These are phyloP conservation scores for Drosophila conformis DNA, from an alignment of 2,888 invertebrate species.

Conservation along the genomic window DNA sequence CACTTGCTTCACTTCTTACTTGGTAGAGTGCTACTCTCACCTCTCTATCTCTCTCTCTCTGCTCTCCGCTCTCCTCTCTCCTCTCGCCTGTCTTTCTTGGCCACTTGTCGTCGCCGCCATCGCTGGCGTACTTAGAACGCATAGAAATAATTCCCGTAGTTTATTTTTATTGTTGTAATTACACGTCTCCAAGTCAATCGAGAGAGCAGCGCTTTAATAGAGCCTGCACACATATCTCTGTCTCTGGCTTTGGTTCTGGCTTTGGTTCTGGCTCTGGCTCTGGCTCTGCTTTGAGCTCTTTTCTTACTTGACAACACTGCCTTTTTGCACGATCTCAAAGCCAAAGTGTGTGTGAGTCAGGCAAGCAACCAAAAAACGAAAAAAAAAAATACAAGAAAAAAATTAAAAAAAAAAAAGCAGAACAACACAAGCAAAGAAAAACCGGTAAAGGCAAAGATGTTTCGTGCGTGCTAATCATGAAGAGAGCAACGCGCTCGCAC, in stretches of 20 bases:
- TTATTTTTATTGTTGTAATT: slow-evolving; percentile 80
- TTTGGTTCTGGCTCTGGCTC: slow-evolving; percentile 12
- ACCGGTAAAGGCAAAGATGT: slow-evolving; percentile 75
- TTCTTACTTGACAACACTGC: slow-evolving; percentile 47
- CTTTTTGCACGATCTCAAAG: slow-evolving; percentile 57
- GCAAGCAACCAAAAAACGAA: slow-evolving; percentile 13
- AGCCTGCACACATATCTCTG: slow-evolving; percentile 28
- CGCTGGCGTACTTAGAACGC: slow-evolving; percentile 61
- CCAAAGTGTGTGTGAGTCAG: slow-evolving; percentile 61
- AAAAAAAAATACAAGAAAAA: slow-evolving; percentile 21
- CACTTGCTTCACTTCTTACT: slow-evolving; percentile 6
- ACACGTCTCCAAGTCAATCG: slow-evolving; percentile 66
- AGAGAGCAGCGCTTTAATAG: slow-evolving; percentile 17
- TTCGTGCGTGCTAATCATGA: slow-evolving; percentile 63
- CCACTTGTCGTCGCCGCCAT: slow-evolving; percentile 62
- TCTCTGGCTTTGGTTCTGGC: neutral
- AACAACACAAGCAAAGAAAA: slow-evolving; percentile 48
- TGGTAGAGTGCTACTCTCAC: neutral
- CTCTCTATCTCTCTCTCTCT: neutral
- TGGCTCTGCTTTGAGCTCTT: slow-evolving; percentile 13
- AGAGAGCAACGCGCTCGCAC: slow-evolving; percentile 35
- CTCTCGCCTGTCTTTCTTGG: slow-evolving; percentile 22
- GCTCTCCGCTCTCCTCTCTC: neutral
- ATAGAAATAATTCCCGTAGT: slow-evolving; percentile 75
- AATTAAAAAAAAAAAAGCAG: neutral